Evolutionary conservation across 2,888 invertebrate species (phyloP), one percentile per base, ranked within the genome.

Genomic region (Carabus problematicus): DNA sequence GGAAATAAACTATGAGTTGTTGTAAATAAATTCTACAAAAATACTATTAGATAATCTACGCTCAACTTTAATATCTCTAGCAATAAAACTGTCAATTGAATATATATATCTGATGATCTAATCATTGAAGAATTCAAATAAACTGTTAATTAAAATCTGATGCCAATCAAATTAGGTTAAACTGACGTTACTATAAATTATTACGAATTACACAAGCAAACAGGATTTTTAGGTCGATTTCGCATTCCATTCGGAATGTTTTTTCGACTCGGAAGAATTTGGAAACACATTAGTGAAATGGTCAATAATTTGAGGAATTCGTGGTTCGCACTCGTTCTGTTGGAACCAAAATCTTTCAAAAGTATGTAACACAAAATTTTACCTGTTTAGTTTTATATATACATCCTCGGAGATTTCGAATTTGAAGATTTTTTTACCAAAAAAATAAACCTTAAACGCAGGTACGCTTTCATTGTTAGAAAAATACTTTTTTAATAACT

Each of bases 191-290:
- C 29, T 29, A 29, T 29, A 29, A 29, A 29, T 29, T 29, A 29
- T 6, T 29, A 29, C 29, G 29, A 29, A 29, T 29, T 29, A 6
- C 29, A 29, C 29, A 47, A 61, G 60, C 45, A 61, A 56, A 61
- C 47, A 39, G 42, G 12, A 61, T 61, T 47, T 61, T 61, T 49
- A 29, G 49, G 61, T 61, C 49, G 60, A 60, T 60, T 60, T 60
- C 45, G 60, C 60, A 60, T 60, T 60, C 45, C 60, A 43, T 43
- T 60, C 45, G 45, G 43, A 60, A 60, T 19, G 58, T 19, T 60
- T 18, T n/a, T 29, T 29, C 16, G 45, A 49, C 47, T 61, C 29
- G 14, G 8, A 14, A 61, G 61, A 61, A 61, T 61, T 61, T 29
- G 39, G 47, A 40, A 49, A 40, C 47, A 61, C 49, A 40, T 49